phyloP scores from a whole-genome alignment of 2,797 vertebrate genomes.

The Myotis pilosus region DNA sequence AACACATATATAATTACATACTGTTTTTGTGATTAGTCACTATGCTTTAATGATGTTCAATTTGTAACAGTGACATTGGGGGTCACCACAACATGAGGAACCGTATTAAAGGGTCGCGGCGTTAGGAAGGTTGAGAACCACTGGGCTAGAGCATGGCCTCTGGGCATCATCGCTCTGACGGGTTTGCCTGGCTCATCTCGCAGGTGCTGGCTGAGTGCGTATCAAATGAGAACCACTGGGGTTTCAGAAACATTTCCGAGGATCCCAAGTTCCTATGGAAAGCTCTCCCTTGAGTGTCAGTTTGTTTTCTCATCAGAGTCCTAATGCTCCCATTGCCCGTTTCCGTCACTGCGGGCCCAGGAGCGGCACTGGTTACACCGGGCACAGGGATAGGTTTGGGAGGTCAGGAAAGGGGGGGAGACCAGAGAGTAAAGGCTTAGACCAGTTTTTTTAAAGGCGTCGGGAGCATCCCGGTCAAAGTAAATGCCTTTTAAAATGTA shows the following conservation, averaged over 20 bases:
- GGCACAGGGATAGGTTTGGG: background rate
- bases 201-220: background rate
- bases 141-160: background rate
- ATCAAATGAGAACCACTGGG: background rate
- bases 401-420: background rate
- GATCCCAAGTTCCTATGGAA: background rate
- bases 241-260: background rate
- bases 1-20: too few relatives aligned
- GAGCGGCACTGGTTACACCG: too few relatives aligned
- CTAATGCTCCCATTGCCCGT: background rate
- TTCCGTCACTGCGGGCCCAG: background rate
- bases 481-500: background rate
- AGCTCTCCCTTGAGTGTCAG: background rate
- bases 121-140: too few relatives aligned
- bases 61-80: too few relatives aligned
- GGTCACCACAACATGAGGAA: too few relatives aligned
- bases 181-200: background rate
- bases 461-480: background rate
- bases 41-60: too few relatives aligned
- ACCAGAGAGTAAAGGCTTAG: background rate
- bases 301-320: background rate
- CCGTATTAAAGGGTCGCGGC: too few relatives aligned
- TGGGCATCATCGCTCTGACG: background rate
- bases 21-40: too few relatives aligned
- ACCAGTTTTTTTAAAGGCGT: background rate